These are phyloP conservation scores for Trachelipus rathkii DNA, from an alignment of 1,140 invertebrate genomes.

Conservation along the genomic window DNA sequence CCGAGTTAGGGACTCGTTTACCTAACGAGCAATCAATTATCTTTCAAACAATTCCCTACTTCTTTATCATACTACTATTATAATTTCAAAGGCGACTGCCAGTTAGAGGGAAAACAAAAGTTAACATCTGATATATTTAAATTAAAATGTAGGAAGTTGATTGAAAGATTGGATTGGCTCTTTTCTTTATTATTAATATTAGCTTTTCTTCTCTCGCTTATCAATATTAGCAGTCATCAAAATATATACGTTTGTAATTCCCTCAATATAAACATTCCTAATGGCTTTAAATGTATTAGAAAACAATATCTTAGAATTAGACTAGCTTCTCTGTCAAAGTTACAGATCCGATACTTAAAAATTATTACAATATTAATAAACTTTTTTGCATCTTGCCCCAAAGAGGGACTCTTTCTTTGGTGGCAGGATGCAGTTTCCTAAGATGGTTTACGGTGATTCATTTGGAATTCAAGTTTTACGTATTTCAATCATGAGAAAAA, in stretches of 20 bases:
- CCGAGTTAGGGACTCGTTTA: slow-evolving; percentile 33
- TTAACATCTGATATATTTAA: not conserved
- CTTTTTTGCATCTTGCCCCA: not conserved
- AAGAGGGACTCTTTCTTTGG: not conserved
- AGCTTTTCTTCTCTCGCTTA: not conserved
- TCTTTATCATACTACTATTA: too few relatives aligned
- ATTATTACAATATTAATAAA: not conserved
- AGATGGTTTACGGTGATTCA: not conserved
- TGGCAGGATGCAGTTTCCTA: slow-evolving; percentile 8
- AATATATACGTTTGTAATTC: not conserved
- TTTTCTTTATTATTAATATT: not conserved
- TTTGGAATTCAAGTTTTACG: not conserved
- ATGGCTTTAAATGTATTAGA: slow-evolving; percentile 10
- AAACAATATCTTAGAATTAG: not conserved
- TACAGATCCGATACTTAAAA: not conserved
- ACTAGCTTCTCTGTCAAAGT: not conserved
- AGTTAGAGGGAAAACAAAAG: too few relatives aligned
- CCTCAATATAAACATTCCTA: not conserved
- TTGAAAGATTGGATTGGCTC: not conserved
- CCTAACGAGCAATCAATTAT: not conserved
- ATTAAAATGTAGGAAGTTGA: not conserved
- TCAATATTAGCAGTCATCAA: not conserved
- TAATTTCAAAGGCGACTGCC: too few relatives aligned
- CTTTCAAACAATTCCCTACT: not conserved
- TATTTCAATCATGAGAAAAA: too few relatives aligned